Evolutionary conservation across 92 coral and sea anemone species (phyloP), one percentile per base, ranked within the genome.

Genomic region (Zoanthus sociatus): DNA sequence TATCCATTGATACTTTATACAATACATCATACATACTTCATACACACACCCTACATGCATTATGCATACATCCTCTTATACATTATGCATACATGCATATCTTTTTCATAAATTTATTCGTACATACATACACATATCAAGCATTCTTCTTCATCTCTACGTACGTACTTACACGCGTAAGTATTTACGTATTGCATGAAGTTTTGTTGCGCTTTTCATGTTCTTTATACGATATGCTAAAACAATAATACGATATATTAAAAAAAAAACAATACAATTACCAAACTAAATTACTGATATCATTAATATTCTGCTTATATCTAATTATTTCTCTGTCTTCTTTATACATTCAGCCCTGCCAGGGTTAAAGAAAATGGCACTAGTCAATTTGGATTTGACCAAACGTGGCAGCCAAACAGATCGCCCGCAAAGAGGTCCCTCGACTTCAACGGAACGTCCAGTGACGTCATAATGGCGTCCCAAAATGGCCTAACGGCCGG

Each of bases 321-420:
- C 66, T 58, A 58, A 58, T 58, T 11, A 58, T 58, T 58, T 58
- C 66, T 20, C 76, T 66, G 42, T 81, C 82, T 32, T 94, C 75
- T 87, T 68, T 86, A 73, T 86, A 67, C 88, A 76, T 83, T 79
- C 90, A 97, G 99, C 87, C 99, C 99, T 53, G 93, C 96, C 87
- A 95, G 94, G 90, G 88, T 97, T 86, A 94, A 95, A 86, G 99
- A 92, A 74, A 94, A 96, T 73, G 95, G 95, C 46, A 78, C 92
- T 63, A 96, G 96, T 73, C 98, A 97, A 82, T 97, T 97, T 89
- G 99, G 99, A 78, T 97, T 97, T 88, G 99, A 97, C 50, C 93
- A 94, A 56, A 87, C 98, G 15, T 97, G 99, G 99, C 90, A 95
- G 77, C 99, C 99, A 8, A 97, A 97, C 98, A 79, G 99, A 78